These are phyloP conservation scores for Osmerus mordax DNA, from an alignment of 2,113 vertebrate species.

Conservation along the genomic window DNA sequence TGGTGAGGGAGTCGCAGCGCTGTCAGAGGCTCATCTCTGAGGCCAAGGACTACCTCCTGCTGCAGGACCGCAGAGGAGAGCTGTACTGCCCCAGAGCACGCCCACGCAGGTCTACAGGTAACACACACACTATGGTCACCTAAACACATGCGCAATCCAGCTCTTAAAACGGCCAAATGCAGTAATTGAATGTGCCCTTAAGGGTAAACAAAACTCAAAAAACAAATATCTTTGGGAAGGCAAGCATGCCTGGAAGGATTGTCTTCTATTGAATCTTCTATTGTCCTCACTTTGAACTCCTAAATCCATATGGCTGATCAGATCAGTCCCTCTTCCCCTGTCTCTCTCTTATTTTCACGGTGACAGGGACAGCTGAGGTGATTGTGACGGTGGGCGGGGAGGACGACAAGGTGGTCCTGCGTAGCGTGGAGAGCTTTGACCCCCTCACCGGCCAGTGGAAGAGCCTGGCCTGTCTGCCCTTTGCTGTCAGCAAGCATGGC, in stretches of 20 bases:
- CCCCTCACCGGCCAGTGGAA: slow-evolving; percentile 73
- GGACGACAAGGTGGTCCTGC: slow-evolving; percentile 79
- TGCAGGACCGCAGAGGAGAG: slow-evolving; percentile 77
- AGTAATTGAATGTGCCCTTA: neutral
- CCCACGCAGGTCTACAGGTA: slow-evolving; percentile 74
- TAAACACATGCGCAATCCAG: neutral
- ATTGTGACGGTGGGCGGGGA: slow-evolving; percentile 78
- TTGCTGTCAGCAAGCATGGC: slow-evolving; percentile 79
- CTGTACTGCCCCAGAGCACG: slow-evolving; percentile 68
- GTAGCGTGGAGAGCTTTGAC: slow-evolving; percentile 78
- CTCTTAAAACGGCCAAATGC: too few species aligned
- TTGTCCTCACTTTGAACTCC: neutral
- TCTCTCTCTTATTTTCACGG: slow-evolving; percentile 35
- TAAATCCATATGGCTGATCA: neutral
- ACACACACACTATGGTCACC: neutral
- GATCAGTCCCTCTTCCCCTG: neutral
- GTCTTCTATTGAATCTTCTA: neutral
- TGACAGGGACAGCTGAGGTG: slow-evolving; percentile 71
- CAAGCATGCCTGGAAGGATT: neutral
- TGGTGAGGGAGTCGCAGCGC: slow-evolving; percentile 69
- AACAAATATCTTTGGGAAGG: slow-evolving; percentile 13
- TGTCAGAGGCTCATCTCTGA: slow-evolving; percentile 78
- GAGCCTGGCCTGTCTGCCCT: slow-evolving; percentile 76
- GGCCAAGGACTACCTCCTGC: slow-evolving; percentile 77
- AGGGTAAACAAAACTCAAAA: neutral